Percentiles rank a stretch among this genome's conserved stretches.
phyloP scores from a whole-genome alignment of 2,113 vertebrate genomes.

The Mus musculus region GRCm39 chr15:26619001-26619500 shows the following conservation, averaged over 20 bases:
- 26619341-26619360: not conserved
- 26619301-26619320: conserved; percentile 50
- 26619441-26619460: not conserved
- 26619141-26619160: not conserved
- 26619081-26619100: not conserved
- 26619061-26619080: not conserved
- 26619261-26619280: not conserved
- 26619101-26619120: not conserved
- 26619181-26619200: not conserved
- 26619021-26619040: not conserved
- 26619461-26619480: not conserved
- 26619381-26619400: not conserved
- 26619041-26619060: not conserved
- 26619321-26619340: not conserved
- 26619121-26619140: not conserved
- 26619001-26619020: not conserved
- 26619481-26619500: not conserved
- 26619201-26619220: not conserved
- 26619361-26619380: not conserved
- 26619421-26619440: not conserved
- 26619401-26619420: conserved; percentile 14
- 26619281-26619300: conserved; percentile 38
- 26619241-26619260: conserved; percentile 19
- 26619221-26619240: not conserved
- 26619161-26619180: not conserved